phyloP scores from a whole-genome alignment of 2,797 vertebrate genomes.

The Myiothlypis coronata region DNA sequence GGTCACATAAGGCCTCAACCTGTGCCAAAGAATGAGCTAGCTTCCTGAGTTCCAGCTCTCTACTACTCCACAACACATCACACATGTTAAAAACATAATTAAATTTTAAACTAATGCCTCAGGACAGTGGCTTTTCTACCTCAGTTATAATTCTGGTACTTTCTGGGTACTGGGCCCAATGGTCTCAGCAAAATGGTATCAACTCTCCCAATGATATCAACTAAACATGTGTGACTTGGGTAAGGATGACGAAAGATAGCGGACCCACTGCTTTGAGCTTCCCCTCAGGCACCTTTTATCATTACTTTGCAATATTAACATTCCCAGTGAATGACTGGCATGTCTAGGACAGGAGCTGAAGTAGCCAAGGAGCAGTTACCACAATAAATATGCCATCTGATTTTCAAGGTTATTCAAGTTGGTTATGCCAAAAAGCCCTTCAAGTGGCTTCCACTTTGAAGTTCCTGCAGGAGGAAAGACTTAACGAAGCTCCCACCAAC shows the following conservation, averaged over 20 bases:
- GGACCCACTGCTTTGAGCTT: not conserved
- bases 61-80: slow-evolving; percentile 3
- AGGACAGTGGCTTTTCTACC: not conserved
- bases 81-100: not conserved
- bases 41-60: not conserved
- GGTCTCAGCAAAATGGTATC: not conserved
- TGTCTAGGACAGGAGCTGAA: not conserved
- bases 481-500: not conserved
- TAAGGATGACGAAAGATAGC: not conserved
- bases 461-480: not conserved
- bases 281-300: not conserved
- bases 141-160: not conserved
- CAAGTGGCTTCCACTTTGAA: not conserved
- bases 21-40: not conserved
- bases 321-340: not conserved
- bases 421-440: not conserved
- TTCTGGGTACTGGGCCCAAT: not conserved
- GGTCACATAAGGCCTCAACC: not conserved
- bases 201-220: not conserved
- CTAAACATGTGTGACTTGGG: not conserved
- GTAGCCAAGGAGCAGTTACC: not conserved
- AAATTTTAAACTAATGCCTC: not conserved
- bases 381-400: not conserved
- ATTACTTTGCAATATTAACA: not conserved
- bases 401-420: not conserved